A percentile compares a stretch with the other conserved stretches of the same genome.
These are phyloP conservation scores for Mustelus asterias DNA, from an alignment of 2,113 vertebrate genomes.

Conservation along the genomic window DNA sequence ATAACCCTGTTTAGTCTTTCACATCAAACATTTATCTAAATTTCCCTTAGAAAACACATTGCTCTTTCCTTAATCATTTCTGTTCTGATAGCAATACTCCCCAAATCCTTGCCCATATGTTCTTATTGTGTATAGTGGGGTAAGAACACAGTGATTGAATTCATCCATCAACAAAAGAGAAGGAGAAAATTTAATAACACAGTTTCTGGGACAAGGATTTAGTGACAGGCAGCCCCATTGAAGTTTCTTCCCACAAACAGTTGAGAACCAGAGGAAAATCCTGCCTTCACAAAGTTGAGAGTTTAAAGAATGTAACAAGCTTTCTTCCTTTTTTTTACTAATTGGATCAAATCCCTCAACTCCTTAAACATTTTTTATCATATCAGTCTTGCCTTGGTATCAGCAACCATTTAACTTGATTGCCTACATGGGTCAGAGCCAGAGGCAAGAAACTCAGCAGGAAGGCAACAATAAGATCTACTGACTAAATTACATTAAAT, in stretches of 20 bases:
- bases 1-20: background rate
- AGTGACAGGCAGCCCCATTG: background rate
- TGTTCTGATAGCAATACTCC: background rate
- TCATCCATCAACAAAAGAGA: background rate
- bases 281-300: background rate
- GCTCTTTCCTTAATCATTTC: background rate
- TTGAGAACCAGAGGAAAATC: background rate
- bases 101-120: background rate
- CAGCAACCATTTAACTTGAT: background rate
- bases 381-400: background rate
- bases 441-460: slow-evolving; percentile 7
- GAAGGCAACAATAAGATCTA: background rate
- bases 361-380: background rate
- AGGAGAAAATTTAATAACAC: background rate
- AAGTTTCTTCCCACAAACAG: background rate
- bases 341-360: background rate
- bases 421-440: background rate
- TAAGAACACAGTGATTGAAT: background rate
- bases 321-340: background rate
- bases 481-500: slow-evolving; percentile 22
- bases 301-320: background rate
- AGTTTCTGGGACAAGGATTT: background rate
- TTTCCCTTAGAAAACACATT: background rate
- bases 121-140: background rate
- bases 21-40: background rate